Percentiles rank a stretch among this genome's conserved stretches.
Evolutionary conservation across 2,113 vertebrate genomes (phyloP).

Genomic region (Elaphurus davidianus): DNA sequence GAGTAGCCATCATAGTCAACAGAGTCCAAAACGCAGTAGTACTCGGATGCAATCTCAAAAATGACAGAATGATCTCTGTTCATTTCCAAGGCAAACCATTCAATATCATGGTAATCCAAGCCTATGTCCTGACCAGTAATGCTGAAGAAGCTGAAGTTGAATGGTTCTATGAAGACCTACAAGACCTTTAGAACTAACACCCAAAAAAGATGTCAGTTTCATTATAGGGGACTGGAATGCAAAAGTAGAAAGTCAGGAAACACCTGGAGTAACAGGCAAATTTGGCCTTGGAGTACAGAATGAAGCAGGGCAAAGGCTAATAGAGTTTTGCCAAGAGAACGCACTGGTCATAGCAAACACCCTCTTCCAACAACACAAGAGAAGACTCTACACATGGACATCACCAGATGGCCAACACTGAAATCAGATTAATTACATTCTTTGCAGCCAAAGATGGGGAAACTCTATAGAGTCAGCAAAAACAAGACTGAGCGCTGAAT

Average conservation of each 20-base stretch:
- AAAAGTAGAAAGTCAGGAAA: neutral
- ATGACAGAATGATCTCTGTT: neutral
- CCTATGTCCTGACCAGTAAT: neutral
- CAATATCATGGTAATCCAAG: neutral
- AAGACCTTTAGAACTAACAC: neutral
- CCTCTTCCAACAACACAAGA: neutral
- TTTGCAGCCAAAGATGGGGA: neutral
- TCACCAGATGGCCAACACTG: neutral
- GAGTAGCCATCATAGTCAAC: too few relatives aligned
- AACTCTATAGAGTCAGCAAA: neutral
- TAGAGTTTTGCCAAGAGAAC: neutral
- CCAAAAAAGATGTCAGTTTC: neutral
- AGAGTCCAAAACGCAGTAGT: too few relatives aligned
- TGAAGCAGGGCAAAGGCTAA: neutral
- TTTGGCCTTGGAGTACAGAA: neutral
- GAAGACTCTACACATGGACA: neutral
- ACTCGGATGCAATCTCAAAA: neutral
- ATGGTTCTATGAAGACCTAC: rapidly evolving
- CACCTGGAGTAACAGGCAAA: neutral
- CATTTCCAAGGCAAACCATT: neutral
- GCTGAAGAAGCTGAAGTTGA: neutral
- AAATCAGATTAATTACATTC: neutral
- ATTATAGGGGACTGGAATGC: neutral
- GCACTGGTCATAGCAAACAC: neutral
- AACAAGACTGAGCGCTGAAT: rapidly evolving